Evolutionary conservation across 2,797 vertebrate genomes (phyloP), one percentile per base, ranked within the genome.

Genomic region (Enteromius argenteus): DNA sequence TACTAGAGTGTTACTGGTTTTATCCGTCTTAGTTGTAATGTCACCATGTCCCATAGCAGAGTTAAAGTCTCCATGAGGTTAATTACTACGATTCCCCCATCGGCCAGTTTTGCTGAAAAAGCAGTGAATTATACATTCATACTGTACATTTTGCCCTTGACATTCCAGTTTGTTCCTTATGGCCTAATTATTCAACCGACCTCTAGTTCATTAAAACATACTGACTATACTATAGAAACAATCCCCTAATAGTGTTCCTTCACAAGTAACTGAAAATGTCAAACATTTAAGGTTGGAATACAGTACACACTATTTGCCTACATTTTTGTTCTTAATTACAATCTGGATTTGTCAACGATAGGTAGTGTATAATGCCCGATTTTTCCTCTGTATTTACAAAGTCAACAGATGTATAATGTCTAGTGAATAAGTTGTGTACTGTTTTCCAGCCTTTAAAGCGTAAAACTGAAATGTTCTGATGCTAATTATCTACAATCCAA

Each of bases 141-240:
- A 39, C 27, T 82, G 30, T 82, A 51, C 32, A 53, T 75, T 75
- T 51, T 78, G 60, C 60, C 32, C 56, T 66, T 66, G 42, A 82
- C 39, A 66, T 82, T 74, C 1, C 5, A 51, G 56, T 74, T 51
- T 30, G 30, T 62, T 74, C 56, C 58, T 46, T 66, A n/a, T 64
- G 76, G 39, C 58, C 62, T 74, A 76, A 19, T 75, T 83, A 30
- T 53, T 76, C 32, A 35, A n/a, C 27, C 3, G 1, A 46, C 58
- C 11, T 21, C 27, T 49, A 64, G 17, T 6, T 44, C 4, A 6
- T 42, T 17, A 64, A 49, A 79, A 49, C 17, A 7, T 49, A 53
- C 5, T 23, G 5, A 67, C 44, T 67, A 23, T 67, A 49, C 17
- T 23, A 79, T 37, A 8, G 15, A 64, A 7, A 30, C 23, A 1